Conservation (phyloP, 2,113 vertebrate genomes). For the Pungitius pungitius region DNA sequence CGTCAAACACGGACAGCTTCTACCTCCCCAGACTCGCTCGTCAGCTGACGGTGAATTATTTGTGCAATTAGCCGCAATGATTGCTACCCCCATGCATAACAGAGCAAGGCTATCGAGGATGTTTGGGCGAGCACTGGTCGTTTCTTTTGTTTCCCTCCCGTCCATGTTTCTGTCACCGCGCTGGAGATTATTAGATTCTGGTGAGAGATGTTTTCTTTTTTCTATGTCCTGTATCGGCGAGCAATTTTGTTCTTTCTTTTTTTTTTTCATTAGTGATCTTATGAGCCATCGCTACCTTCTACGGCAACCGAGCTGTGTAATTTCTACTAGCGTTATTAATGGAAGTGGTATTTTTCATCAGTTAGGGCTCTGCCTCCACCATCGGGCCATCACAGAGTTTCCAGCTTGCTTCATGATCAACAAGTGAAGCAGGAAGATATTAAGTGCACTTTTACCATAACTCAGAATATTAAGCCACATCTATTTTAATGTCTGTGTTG, state of each 20-base stretch:
- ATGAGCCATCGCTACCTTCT: background rate
- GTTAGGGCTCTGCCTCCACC: background rate
- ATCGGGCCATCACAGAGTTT: too few relatives aligned
- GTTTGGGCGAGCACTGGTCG: background rate
- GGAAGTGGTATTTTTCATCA: background rate
- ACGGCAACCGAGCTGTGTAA: background rate
- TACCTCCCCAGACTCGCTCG: background rate
- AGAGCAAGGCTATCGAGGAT: background rate
- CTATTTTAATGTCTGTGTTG: background rate
- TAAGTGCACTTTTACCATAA: background rate
- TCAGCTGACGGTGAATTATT: conserved; percentile 13
- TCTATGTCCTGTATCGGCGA: background rate
- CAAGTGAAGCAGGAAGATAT: background rate
- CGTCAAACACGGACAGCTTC: background rate
- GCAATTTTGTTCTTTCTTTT: background rate
- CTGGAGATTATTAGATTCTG: background rate
- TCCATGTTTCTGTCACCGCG: background rate
- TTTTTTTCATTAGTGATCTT: background rate
- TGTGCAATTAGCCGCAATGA: conserved; percentile 3
- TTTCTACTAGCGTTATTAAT: background rate
- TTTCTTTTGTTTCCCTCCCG: background rate
- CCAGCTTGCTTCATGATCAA: too few relatives aligned
- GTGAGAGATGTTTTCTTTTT: background rate
- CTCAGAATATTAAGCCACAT: too few relatives aligned
- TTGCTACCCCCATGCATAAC: background rate